A percentile compares a stretch with the other conserved stretches of the same genome.
Evolutionary conservation across 2,113 vertebrate species (phyloP).

Genomic region (Catharus fuscescens): DNA sequence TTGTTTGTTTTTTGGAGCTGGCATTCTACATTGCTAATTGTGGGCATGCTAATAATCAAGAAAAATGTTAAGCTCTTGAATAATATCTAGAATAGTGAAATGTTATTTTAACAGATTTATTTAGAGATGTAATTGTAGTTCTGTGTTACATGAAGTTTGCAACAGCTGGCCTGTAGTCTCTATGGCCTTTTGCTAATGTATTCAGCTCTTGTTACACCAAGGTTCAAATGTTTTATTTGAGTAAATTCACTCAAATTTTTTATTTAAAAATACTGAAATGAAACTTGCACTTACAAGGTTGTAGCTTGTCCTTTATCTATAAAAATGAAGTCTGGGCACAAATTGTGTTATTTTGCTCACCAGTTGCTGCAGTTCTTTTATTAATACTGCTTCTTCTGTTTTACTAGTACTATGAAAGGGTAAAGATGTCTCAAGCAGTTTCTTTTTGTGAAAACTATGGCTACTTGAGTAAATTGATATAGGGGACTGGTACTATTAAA

Average conservation of each 20-base stretch:
- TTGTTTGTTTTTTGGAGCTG: not conserved
- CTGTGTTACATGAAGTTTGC: not conserved
- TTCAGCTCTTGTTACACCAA: not conserved
- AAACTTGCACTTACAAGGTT: not conserved
- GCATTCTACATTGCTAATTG: not conserved
- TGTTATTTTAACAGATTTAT: not conserved
- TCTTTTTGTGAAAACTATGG: not conserved
- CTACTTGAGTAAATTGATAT: not conserved
- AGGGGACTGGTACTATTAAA: not conserved
- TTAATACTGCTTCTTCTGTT: not conserved
- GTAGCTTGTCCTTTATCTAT: not conserved
- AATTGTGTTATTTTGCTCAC: not conserved
- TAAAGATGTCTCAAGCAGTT: not conserved
- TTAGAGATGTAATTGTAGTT: not conserved
- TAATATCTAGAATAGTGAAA: not conserved
- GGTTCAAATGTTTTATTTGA: not conserved
- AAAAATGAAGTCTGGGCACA: not conserved
- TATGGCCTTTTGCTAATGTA: not conserved
- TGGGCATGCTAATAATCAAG: not conserved
- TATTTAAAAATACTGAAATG: not conserved
- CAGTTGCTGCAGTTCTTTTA: not conserved
- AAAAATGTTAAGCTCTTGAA: not conserved
- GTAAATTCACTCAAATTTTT: not conserved
- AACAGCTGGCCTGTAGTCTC: not conserved
- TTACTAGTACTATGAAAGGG: not conserved